Percentiles rank a stretch among this genome's conserved stretches.
phyloP scores from a whole-genome alignment of 2,113 vertebrate species.

The Semicossyphus pulcher region DNA sequence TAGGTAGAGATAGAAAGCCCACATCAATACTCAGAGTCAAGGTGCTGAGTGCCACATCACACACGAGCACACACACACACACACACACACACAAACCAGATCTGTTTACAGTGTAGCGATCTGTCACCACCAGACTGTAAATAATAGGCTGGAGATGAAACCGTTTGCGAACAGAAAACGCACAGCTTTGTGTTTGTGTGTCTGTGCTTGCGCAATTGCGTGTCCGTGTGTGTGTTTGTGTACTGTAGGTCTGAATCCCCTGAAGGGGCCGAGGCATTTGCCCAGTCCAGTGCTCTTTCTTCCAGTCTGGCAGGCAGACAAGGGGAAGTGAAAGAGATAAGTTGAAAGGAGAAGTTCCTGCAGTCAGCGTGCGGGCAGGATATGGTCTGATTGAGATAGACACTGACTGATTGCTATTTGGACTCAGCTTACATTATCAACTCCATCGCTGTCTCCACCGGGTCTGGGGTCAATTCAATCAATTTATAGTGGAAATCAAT shows the following conservation, averaged over 20 bases:
- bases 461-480: constrained; percentile 50
- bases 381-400: constrained; percentile 63
- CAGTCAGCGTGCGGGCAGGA: constrained; percentile 52
- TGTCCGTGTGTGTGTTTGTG: constrained; percentile 20
- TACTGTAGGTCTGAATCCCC: constrained; percentile 46
- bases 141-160: constrained; percentile 64
- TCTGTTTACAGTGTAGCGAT: constrained; percentile 35
- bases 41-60: constrained; percentile 30
- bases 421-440: constrained; percentile 56
- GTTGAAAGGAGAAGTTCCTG: constrained; percentile 63
- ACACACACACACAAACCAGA: constrained; percentile 21
- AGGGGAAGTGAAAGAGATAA: constrained; percentile 65
- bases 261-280: constrained; percentile 53
- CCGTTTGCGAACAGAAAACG: constrained; percentile 35
- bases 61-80: constrained; percentile 25
- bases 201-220: not conserved
- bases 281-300: constrained; percentile 67
- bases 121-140: constrained; percentile 66
- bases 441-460: constrained; percentile 29
- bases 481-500: constrained; percentile 56
- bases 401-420: constrained; percentile 71
- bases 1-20: constrained; percentile 31
- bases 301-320: constrained; percentile 73
- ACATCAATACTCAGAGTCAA: constrained; percentile 40
- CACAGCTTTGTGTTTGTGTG: constrained; percentile 2